Conservation (phyloP, 35 echinoderm and acorn worm species). For the Antedon bifida region DNA sequence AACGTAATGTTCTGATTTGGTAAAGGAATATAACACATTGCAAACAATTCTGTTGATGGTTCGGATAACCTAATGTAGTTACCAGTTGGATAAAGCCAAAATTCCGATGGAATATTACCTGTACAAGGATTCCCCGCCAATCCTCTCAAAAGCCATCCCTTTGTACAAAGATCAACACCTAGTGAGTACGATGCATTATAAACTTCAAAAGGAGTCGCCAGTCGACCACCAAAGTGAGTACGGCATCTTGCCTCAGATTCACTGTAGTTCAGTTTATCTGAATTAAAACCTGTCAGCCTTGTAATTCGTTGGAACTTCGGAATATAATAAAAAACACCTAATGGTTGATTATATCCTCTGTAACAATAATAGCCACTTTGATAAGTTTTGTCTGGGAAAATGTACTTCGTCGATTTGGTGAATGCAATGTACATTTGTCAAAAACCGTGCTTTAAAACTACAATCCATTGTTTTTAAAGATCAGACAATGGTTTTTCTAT, state of each 20-base stretch:
- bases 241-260: background rate
- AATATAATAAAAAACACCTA: background rate
- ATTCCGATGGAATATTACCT: background rate
- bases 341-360: background rate
- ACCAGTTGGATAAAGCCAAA: background rate
- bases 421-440: background rate
- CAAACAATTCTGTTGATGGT: background rate
- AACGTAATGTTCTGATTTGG: background rate
- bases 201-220: background rate
- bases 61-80: background rate
- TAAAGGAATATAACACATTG: background rate
- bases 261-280: background rate
- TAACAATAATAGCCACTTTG: background rate
- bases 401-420: background rate
- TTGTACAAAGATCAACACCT: background rate
- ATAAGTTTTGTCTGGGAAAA: background rate
- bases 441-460: too few relatives aligned
- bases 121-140: background rate
- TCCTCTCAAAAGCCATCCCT: background rate
- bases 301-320: background rate
- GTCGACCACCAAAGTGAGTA: background rate
- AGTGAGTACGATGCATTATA: background rate
- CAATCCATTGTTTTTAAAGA: too few relatives aligned
- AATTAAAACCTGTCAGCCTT: background rate
- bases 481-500: too few relatives aligned